Evolutionary conservation across 2,888 invertebrate species (phyloP).

Genomic region (Eupsilia transversa): DNA sequence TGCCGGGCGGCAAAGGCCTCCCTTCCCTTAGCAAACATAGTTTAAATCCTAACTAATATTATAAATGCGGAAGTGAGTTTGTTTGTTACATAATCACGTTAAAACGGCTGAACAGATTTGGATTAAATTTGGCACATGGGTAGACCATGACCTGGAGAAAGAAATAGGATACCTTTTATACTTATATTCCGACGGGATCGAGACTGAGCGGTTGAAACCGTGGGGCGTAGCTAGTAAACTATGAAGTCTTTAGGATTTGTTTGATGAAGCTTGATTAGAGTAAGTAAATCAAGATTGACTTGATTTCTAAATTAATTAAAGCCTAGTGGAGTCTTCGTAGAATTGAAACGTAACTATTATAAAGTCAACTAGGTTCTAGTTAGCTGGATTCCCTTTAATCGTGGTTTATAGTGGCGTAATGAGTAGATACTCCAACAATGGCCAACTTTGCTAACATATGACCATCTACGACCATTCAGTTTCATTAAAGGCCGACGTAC

Average conservation of each 20-base stretch:
- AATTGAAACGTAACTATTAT: not conserved
- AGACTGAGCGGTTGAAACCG: too few relatives aligned
- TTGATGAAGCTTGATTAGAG: not conserved
- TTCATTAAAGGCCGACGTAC: conserved; percentile 46
- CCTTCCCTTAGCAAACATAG: not conserved
- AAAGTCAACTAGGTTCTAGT: not conserved
- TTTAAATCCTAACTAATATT: not conserved
- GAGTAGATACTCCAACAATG: conserved; percentile 15
- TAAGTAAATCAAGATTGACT: not conserved
- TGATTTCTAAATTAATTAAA: conserved; percentile 5
- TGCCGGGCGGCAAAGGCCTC: not conserved
- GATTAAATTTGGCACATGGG: too few relatives aligned
- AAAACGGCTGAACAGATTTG: too few relatives aligned
- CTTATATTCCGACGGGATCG: too few relatives aligned
- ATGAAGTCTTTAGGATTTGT: not conserved
- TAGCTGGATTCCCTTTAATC: not conserved
- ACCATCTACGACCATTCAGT: conserved; percentile 42
- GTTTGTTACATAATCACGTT: too few relatives aligned
- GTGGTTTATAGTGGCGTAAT: not conserved
- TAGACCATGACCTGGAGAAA: too few relatives aligned
- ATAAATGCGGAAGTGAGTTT: too few relatives aligned
- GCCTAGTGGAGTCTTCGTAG: too few relatives aligned
- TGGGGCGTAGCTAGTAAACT: too few relatives aligned
- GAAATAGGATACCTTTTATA: too few relatives aligned
- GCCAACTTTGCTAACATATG: conserved; percentile 22